phyloP scores from a whole-genome alignment of 2,888 invertebrate genomes.

The Leucophenga maculata region DNA sequence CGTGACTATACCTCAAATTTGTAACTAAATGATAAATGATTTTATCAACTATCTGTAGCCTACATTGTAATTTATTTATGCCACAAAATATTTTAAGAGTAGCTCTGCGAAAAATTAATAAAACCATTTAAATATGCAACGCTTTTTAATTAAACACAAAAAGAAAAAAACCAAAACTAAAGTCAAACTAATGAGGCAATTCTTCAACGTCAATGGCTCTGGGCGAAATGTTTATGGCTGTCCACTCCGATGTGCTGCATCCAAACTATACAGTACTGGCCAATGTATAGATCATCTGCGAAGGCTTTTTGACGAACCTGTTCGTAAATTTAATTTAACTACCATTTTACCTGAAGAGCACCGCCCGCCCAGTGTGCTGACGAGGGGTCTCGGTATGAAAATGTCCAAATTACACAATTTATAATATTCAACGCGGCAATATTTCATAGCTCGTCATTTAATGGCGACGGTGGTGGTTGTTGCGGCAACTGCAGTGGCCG shows the following conservation, averaged over 20 bases:
- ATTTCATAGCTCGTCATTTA: conserved; percentile 46
- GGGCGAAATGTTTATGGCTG: not conserved
- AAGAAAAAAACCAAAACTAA: conserved; percentile 7
- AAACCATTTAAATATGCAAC: conserved; percentile 32
- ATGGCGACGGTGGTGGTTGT: conserved; percentile 22
- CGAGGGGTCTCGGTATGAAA: not conserved
- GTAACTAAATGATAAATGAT: conserved; percentile 49
- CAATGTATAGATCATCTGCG: not conserved
- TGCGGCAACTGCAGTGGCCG: not conserved
- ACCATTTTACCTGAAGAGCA: conserved; percentile 49
- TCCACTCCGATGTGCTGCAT: not conserved
- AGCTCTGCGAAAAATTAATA: conserved; percentile 41
- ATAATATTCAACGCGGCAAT: conserved; percentile 52
- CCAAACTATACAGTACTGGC: too few species aligned
- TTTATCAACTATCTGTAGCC: conserved; percentile 41
- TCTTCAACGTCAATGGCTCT: conserved; percentile 8
- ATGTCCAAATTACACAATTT: conserved; percentile 43
- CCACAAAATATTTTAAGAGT: not conserved
- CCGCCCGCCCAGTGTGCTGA: not conserved
- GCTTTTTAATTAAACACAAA: conserved; percentile 15
- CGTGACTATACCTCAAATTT: too few species aligned
- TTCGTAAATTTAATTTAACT: conserved; percentile 55
- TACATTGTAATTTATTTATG: too few species aligned
- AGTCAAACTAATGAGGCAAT: conserved; percentile 17
- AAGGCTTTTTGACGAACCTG: conserved; percentile 8